These are phyloP conservation scores for Creontiades dilutus DNA, from an alignment of 2,888 invertebrate genomes.

Conservation along the genomic window DNA sequence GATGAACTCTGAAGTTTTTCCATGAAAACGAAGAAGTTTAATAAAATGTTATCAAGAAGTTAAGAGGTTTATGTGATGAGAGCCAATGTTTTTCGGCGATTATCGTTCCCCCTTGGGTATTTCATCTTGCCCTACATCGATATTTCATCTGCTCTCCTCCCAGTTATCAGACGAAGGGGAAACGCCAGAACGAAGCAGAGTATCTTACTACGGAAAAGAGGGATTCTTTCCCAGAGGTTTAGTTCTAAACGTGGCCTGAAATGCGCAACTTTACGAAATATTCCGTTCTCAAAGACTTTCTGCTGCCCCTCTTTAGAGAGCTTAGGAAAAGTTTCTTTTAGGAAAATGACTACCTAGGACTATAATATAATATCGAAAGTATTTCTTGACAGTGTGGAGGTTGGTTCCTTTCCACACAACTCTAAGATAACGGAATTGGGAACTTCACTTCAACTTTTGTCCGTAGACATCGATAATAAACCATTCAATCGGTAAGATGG, in stretches of 20 bases:
- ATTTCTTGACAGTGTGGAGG: no score
- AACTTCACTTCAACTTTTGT: no score
- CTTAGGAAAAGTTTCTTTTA: no score
- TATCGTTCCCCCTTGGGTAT: constrained; percentile 43
- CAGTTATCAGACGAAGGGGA: constrained; percentile 4
- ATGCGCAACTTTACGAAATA: constrained; percentile 6
- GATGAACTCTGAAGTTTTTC: constrained; percentile 24
- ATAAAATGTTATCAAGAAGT: constrained; percentile 58
- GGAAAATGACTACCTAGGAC: no score
- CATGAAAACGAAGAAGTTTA: constrained; percentile 22
- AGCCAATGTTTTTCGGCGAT: constrained; percentile 57
- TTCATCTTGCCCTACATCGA: constrained; percentile 56
- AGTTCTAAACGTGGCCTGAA: background rate
- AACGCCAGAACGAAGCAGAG: constrained; percentile 9
- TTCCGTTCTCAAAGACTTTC: background rate
- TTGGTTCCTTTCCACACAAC: no score
- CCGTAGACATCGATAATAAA: no score
- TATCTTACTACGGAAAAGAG: background rate
- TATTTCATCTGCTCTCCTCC: constrained; percentile 45
- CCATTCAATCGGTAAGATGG: no score
- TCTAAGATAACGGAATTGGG: no score
- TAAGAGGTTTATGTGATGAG: constrained; percentile 57
- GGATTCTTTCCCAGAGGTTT: background rate
- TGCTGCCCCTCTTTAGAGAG: no score
- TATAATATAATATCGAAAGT: no score